These are phyloP conservation scores for Amiota minor DNA, from an alignment of 2,888 invertebrate genomes.

Conservation along the genomic window DNA sequence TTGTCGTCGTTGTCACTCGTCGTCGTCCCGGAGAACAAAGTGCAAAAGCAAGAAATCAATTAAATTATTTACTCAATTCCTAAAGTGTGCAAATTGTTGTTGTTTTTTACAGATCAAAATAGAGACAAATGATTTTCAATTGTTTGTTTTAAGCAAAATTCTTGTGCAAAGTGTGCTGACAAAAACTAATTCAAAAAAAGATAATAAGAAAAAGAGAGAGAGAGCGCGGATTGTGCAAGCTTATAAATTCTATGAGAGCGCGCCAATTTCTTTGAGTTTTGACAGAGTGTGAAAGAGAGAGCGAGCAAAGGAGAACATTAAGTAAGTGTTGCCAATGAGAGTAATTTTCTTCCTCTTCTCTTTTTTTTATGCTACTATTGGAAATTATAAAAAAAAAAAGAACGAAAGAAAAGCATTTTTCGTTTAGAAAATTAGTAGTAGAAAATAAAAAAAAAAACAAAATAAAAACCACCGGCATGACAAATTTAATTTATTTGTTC, in stretches of 20 bases:
- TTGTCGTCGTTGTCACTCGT: neutral
- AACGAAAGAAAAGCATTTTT: no score
- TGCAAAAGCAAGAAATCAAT: conserved; percentile 22
- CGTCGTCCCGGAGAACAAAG: conserved; percentile 9
- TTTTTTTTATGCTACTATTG: no score
- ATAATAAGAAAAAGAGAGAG: neutral
- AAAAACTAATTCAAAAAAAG: neutral
- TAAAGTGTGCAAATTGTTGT: conserved; percentile 14
- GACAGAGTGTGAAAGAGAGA: conserved; percentile 1
- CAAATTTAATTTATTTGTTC: no score
- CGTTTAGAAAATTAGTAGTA: no score
- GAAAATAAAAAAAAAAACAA: no score
- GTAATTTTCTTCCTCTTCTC: neutral
- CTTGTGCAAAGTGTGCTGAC: conserved; percentile 21
- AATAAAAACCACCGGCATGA: no score
- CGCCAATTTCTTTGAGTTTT: neutral
- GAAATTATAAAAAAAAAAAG: no score
- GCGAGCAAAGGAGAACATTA: conserved; percentile 8
- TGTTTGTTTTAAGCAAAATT: neutral
- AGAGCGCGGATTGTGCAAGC: neutral
- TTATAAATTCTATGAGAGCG: neutral
- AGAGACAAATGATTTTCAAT: conserved; percentile 4
- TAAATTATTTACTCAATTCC: conserved; percentile 13
- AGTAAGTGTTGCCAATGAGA: conserved; percentile 37
- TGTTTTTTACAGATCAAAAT: neutral